phyloP scores from a whole-genome alignment of 2,113 vertebrate genomes.

The Cheilinus undulatus region DNA sequence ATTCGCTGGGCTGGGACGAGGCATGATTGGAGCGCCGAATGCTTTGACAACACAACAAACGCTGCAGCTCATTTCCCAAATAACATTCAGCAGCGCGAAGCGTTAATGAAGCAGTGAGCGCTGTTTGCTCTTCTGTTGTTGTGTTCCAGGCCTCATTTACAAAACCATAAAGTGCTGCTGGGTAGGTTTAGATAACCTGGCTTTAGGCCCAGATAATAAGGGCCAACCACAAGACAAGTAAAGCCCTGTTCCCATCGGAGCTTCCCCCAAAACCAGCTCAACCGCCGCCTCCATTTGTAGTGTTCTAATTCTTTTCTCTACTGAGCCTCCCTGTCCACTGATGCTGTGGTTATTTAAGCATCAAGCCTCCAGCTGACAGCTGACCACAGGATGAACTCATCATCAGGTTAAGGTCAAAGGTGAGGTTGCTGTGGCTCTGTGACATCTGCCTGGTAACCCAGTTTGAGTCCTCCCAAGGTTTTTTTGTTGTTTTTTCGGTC shows the following conservation, averaged over 20 bases:
- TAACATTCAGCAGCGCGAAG: not conserved
- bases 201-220: slow-evolving; percentile 21
- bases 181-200: slow-evolving; percentile 33
- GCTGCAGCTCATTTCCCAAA: slow-evolving; percentile 1
- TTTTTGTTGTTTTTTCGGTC: slow-evolving; percentile 4
- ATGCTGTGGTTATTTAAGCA: slow-evolving; percentile 14
- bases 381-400: slow-evolving; percentile 42
- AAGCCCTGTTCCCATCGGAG: slow-evolving; percentile 43
- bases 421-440: not conserved
- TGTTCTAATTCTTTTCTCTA: not conserved
- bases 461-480: not conserved
- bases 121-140: slow-evolving; percentile 29
- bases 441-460: slow-evolving; percentile 38
- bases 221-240: not conserved
- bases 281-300: not conserved
- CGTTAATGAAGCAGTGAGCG: slow-evolving; percentile 37
- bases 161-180: slow-evolving; percentile 5
- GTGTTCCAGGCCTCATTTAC: slow-evolving; percentile 34
- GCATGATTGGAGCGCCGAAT: not conserved
- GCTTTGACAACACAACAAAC: slow-evolving; percentile 31
- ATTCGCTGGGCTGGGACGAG: not conserved
- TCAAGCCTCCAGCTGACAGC: slow-evolving; percentile 20
- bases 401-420: slow-evolving; percentile 19
- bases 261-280: not conserved
- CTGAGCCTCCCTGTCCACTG: not conserved